Conservation (phyloP, 2,888 invertebrate species). For the Neoitamus cyanurus region DNA sequence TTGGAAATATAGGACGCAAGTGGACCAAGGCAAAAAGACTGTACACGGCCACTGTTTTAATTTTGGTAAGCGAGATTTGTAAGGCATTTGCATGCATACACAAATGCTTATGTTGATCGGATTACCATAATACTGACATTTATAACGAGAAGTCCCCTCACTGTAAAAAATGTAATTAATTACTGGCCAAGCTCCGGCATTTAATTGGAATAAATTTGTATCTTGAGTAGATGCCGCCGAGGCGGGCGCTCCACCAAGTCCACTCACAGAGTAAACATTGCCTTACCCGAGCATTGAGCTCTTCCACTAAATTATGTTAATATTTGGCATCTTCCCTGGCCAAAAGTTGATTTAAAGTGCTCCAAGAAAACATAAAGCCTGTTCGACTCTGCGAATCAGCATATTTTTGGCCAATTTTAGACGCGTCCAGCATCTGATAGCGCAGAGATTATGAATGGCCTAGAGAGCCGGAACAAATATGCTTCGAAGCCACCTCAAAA, state of each 20-base stretch:
- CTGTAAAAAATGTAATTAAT: slow-evolving; percentile 37
- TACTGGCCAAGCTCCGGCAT: slow-evolving; percentile 16
- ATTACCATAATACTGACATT: slow-evolving; percentile 41
- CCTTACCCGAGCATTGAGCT: not conserved
- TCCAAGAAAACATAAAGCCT: not conserved
- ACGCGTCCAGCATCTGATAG: not conserved
- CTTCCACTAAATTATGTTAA: slow-evolving; percentile 8
- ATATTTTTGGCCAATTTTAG: not conserved
- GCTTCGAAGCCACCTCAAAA: not conserved
- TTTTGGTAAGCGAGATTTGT: not conserved
- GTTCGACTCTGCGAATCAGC: not conserved
- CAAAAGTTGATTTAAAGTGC: slow-evolving; percentile 28
- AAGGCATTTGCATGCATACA: slow-evolving; percentile 7
- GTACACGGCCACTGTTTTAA: not conserved
- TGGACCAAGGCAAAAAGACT: not conserved
- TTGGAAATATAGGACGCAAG: not conserved
- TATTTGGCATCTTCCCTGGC: slow-evolving; percentile 14
- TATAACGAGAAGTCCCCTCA: slow-evolving; percentile 1
- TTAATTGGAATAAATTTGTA: slow-evolving; percentile 40
- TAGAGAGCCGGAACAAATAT: slow-evolving; percentile 7
- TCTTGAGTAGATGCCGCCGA: not conserved
- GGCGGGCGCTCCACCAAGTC: not conserved
- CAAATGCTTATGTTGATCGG: slow-evolving; percentile 22
- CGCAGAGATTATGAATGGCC: not conserved
- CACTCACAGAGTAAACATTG: not conserved